phyloP scores from a whole-genome alignment of 2,797 vertebrate genomes.

The Coreius guichenoti region DNA sequence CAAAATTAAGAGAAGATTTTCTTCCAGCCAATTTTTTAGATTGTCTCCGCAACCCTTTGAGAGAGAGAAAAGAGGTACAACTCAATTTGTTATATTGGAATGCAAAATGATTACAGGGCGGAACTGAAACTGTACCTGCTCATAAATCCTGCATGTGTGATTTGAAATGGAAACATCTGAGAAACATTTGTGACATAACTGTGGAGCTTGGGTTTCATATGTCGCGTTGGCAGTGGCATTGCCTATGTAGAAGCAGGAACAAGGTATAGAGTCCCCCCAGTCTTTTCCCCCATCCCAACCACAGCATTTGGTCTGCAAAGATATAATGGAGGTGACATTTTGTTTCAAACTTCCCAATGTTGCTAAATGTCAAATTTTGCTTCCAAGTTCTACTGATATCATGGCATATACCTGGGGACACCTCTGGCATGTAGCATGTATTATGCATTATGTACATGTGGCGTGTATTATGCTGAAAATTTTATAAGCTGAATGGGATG shows the following conservation, averaged over 20 bases:
- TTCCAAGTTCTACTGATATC: constrained; percentile 7
- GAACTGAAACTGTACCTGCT: constrained; percentile 34
- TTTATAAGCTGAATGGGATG: background rate
- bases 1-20: constrained; percentile 37
- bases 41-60: constrained; percentile 48
- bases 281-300: constrained; percentile 22
- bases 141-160: background rate
- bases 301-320: constrained; percentile 57
- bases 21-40: constrained; percentile 29
- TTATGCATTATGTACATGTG: background rate
- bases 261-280: background rate
- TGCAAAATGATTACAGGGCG: background rate
- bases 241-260: constrained; percentile 46
- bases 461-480: background rate
- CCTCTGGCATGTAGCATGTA: background rate
- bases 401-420: background rate
- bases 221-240: constrained; percentile 1
- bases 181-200: fast-evolving
- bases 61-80: background rate
- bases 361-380: background rate
- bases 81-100: background rate
- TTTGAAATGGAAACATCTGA: fast-evolving
- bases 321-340: constrained; percentile 6
- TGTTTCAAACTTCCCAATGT: background rate
- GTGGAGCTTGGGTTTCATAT: fast-evolving